These are phyloP conservation scores for Drosophila nigrodunni DNA, from an alignment of 1,140 invertebrate species.

Conservation along the genomic window DNA sequence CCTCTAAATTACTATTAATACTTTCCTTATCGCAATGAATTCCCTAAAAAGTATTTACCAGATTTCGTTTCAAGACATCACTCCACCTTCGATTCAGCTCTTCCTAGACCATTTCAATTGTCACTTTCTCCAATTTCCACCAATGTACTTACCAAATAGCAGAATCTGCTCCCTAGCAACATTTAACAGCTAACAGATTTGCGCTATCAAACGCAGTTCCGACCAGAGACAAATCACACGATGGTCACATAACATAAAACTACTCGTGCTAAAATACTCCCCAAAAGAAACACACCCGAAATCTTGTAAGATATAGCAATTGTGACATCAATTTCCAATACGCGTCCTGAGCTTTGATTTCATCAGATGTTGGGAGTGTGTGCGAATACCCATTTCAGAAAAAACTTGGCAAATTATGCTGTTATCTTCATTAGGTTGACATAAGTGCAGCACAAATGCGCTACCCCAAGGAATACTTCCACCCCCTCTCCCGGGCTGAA, in stretches of 20 bases:
- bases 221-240: conserved; percentile 66
- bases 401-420: conserved; percentile 75
- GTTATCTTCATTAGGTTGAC: conserved; percentile 82
- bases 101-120: conserved; percentile 61
- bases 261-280: conserved; percentile 19
- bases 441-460: conserved; percentile 81
- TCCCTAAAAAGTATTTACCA: too few species aligned
- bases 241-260: conserved; percentile 50
- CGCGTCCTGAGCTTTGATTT: conserved; percentile 72
- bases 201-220: conserved; percentile 54
- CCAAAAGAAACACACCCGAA: too few species aligned
- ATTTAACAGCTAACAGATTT: conserved; percentile 82
- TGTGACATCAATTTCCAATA: conserved; percentile 52
- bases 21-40: too few species aligned
- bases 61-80: not conserved
- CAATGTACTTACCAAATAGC: conserved; percentile 27
- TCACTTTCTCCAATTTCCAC: conserved; percentile 8
- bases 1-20: too few species aligned
- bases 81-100: not conserved
- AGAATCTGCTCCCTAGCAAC: conserved; percentile 14
- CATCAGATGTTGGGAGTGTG: conserved; percentile 4
- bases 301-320: conserved; percentile 9
- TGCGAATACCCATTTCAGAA: not conserved
- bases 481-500: not conserved
- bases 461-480: conserved; percentile 67